Evolutionary conservation across 2,797 vertebrate genomes (phyloP).

Genomic region (Phrynocephalus vlangalii): DNA sequence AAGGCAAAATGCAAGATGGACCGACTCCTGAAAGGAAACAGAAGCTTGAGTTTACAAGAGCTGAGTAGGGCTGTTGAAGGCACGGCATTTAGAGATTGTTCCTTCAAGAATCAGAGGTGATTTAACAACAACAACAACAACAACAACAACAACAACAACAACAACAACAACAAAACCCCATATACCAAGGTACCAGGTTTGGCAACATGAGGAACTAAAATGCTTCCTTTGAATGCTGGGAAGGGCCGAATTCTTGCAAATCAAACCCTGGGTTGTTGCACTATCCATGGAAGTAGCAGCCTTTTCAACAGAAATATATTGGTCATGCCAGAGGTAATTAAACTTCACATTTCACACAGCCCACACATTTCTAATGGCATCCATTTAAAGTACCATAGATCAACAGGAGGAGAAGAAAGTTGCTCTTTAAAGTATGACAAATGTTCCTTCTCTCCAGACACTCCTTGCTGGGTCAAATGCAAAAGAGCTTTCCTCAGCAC

Average conservation of each 20-base stretch:
- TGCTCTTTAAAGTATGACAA: conserved; percentile 30
- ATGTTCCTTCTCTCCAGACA: background rate
- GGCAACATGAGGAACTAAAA: background rate
- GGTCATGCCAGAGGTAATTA: background rate
- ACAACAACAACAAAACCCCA: no score
- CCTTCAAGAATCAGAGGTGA: no score
- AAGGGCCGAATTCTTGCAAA: background rate
- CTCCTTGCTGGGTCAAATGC: background rate
- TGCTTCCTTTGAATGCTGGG: background rate
- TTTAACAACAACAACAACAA: no score
- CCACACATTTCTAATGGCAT: conserved; percentile 21
- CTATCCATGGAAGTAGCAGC: background rate
- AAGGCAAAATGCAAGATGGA: no score
- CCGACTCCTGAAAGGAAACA: no score
- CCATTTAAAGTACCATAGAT: conserved; percentile 36
- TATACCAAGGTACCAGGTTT: no score
- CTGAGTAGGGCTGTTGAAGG: no score
- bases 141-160: no score
- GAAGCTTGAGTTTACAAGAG: no score
- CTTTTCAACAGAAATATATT: conserved; percentile 24
- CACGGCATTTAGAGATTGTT: no score
- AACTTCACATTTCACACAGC: conserved; percentile 33
- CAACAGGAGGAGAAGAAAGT: conserved; percentile 33
- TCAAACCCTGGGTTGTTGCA: conserved; percentile 1
- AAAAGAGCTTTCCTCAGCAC: background rate